A percentile compares a stretch with the other conserved stretches of the same genome.
phyloP scores from a whole-genome alignment of 2,113 vertebrate genomes.

The Perccottus glenii region DNA sequence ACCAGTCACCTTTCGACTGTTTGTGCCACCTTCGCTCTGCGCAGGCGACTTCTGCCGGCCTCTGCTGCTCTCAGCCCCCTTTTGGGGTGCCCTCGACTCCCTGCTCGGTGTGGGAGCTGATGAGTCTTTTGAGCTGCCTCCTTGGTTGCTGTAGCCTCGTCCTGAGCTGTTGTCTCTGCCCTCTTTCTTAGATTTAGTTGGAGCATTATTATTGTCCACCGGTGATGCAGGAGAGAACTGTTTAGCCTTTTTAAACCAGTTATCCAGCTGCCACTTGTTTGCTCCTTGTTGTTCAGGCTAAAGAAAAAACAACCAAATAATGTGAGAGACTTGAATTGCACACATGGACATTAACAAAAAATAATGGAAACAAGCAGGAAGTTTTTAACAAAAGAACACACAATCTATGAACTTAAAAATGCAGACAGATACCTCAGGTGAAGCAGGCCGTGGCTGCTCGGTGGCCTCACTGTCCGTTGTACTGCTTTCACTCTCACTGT shows the following conservation, averaged over 20 bases:
- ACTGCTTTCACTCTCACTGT: slow-evolving; percentile 98
- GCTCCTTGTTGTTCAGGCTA: slow-evolving; percentile 92
- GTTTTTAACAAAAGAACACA: too few relatives aligned
- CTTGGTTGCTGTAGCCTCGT: slow-evolving; percentile 83
- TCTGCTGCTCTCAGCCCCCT: slow-evolving; percentile 87
- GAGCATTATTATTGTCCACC: slow-evolving; percentile 88
- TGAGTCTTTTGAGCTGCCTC: slow-evolving; percentile 87
- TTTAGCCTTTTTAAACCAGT: slow-evolving; percentile 96
- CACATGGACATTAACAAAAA: background rate
- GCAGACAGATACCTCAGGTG: slow-evolving; percentile 85
- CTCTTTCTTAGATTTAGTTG: slow-evolving; percentile 92
- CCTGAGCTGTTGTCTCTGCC: slow-evolving; percentile 85
- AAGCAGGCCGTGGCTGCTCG: slow-evolving; percentile 88
- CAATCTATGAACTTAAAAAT: background rate
- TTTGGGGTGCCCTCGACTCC: slow-evolving; percentile 88
- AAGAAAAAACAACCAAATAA: background rate
- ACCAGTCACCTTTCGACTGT: slow-evolving; percentile 87
- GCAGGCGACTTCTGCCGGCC: slow-evolving; percentile 95
- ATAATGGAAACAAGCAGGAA: too few relatives aligned
- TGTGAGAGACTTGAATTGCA: background rate
- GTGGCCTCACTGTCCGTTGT: slow-evolving; percentile 97
- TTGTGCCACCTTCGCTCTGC: slow-evolving; percentile 85
- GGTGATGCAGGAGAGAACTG: slow-evolving; percentile 94
- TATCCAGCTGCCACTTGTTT: slow-evolving; percentile 98
- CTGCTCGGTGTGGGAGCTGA: slow-evolving; percentile 82